Percentiles rank a stretch among this genome's conserved stretches.
Conservation (phyloP, 1,140 invertebrate genomes). For the Drepana arcuata region DNA sequence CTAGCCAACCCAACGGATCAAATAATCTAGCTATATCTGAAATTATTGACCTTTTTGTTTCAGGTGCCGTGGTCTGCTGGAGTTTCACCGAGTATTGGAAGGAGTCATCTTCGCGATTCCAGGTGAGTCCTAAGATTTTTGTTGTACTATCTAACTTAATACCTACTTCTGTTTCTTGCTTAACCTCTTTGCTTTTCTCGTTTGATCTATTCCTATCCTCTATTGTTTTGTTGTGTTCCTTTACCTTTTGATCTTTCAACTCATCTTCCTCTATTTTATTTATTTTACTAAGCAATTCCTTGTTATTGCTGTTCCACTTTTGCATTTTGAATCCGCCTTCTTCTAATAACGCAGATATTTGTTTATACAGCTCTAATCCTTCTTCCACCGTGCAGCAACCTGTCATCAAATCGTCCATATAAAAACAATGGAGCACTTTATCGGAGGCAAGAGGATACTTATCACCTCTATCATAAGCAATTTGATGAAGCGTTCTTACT, state of each 20-base stretch:
- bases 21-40: conserved; percentile 29
- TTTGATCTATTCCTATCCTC: too few species aligned
- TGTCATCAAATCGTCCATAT: conserved; percentile 1
- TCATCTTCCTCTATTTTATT: too few species aligned
- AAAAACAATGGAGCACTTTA: background rate
- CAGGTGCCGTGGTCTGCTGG: background rate
- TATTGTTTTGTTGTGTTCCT: too few species aligned
- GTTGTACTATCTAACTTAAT: background rate
- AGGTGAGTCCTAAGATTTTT: background rate
- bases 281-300: background rate
- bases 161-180: background rate
- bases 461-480: background rate
- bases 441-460: background rate
- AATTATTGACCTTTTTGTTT: conserved; percentile 21
- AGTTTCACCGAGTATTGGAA: background rate
- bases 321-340: background rate
- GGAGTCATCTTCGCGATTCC: background rate
- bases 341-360: background rate
- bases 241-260: too few species aligned
- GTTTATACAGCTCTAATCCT: background rate
- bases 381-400: background rate
- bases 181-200: too few species aligned
- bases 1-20: conserved; percentile 37
- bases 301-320: background rate
- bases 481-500: background rate